Percentiles rank a stretch among this genome's conserved stretches.
Evolutionary conservation across 2,113 vertebrate genomes (phyloP).

Genomic region (Piprites chloris): DNA sequence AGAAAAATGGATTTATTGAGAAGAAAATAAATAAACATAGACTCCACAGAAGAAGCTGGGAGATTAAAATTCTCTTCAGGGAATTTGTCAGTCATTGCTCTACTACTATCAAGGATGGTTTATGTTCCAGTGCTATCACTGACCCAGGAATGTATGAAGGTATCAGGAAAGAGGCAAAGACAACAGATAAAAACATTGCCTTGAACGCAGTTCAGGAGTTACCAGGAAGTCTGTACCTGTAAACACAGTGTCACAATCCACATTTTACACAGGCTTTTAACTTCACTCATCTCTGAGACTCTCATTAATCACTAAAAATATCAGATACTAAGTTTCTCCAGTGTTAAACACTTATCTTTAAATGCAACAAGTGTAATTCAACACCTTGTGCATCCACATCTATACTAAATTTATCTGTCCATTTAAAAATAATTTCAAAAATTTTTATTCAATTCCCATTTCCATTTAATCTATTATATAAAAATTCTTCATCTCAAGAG

Average conservation of each 20-base stretch:
- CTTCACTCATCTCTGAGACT: neutral
- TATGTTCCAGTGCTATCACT: neutral
- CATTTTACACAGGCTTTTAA: neutral
- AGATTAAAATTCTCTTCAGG: neutral
- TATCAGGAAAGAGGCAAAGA: neutral
- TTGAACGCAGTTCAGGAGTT: neutral
- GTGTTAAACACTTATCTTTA: neutral
- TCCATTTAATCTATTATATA: neutral
- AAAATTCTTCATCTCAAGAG: neutral
- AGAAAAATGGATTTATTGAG: neutral
- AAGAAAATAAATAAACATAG: neutral
- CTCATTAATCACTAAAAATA: neutral
- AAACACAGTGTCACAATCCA: neutral
- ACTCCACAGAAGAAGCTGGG: neutral
- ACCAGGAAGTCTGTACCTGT: neutral
- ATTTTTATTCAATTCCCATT: neutral
- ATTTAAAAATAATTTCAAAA: neutral
- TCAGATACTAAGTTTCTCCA: neutral
- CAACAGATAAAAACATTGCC: neutral
- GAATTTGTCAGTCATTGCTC: neutral
- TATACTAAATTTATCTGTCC: neutral
- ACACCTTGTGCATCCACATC: neutral
- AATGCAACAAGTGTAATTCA: neutral
- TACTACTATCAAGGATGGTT: fast-evolving
- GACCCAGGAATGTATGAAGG: neutral